Evolutionary conservation across 2,113 vertebrate species (phyloP).

Genomic region (Panthera uncia): DNA sequence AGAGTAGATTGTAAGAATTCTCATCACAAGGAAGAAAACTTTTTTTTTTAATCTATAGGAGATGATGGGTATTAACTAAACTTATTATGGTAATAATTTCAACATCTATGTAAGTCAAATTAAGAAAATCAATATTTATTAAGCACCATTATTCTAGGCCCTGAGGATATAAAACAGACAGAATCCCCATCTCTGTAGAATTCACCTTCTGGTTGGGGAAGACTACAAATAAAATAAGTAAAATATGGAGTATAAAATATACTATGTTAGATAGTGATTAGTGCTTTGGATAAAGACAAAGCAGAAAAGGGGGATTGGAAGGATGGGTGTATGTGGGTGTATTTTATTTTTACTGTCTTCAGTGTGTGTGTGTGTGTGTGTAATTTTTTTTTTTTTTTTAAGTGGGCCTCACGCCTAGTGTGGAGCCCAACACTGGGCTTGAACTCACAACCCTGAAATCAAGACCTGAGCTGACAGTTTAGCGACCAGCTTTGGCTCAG

Average conservation of each 20-base stretch:
- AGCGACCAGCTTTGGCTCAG: too few relatives aligned
- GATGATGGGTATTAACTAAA: background rate
- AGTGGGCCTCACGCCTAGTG: too few relatives aligned
- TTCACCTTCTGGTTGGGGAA: background rate
- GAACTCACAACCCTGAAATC: too few relatives aligned
- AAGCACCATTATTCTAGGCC: background rate
- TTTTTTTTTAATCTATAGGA: background rate
- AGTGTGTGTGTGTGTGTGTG: background rate
- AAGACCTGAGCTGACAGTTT: too few relatives aligned
- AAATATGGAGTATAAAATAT: background rate
- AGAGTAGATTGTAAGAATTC: background rate
- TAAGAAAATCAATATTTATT: background rate
- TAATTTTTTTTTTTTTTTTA: background rate
- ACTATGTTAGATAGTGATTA: background rate
- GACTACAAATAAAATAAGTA: background rate
- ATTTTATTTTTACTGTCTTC: background rate
- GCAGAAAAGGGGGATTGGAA: background rate
- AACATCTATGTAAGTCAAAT: background rate
- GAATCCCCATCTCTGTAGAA: background rate
- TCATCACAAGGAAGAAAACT: background rate
- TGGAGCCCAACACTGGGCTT: too few relatives aligned
- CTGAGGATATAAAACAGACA: background rate
- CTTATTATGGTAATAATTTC: background rate
- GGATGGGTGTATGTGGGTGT: background rate
- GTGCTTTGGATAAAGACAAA: constrained; percentile 3